A percentile compares a stretch with the other conserved stretches of the same genome.
Evolutionary conservation across 2,797 vertebrate species (phyloP).

Genomic region (Diglossa cyanea): DNA sequence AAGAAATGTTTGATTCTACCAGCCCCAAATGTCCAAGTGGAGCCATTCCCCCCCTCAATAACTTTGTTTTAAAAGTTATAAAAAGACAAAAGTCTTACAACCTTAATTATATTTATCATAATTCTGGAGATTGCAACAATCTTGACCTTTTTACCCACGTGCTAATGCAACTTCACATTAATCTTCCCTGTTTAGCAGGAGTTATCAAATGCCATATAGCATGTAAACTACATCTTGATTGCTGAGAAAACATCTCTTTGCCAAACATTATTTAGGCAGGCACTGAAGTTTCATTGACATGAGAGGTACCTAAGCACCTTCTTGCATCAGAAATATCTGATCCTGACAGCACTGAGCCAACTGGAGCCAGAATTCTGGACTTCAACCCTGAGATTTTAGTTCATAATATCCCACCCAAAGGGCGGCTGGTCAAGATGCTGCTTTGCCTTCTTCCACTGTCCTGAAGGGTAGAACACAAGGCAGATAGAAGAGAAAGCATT

Average conservation of each 20-base stretch:
- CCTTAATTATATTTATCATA: neutral
- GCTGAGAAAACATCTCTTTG: conserved; percentile 1
- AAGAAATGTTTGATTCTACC: neutral
- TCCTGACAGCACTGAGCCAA: neutral
- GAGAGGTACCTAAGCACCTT: neutral
- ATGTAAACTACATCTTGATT: neutral
- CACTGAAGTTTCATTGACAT: neutral
- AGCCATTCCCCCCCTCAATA: accelerated
- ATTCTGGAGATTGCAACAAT: neutral
- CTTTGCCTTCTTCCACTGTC: neutral
- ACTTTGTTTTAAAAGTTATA: neutral
- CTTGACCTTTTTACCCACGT: neutral
- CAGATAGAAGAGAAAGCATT: conserved; percentile 48
- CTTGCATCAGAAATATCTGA: neutral
- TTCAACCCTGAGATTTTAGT: neutral
- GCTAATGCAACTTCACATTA: conserved; percentile 5
- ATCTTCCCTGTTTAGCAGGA: neutral
- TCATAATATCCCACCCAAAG: neutral
- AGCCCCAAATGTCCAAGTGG: neutral
- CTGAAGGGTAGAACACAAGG: conserved; percentile 14
- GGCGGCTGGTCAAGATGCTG: neutral
- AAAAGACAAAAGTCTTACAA: neutral
- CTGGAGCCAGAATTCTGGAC: neutral
- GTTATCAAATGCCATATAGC: neutral
- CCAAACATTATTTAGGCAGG: neutral